phyloP scores from a whole-genome alignment of 1,140 invertebrate genomes.

The Patella vulgata region DNA sequence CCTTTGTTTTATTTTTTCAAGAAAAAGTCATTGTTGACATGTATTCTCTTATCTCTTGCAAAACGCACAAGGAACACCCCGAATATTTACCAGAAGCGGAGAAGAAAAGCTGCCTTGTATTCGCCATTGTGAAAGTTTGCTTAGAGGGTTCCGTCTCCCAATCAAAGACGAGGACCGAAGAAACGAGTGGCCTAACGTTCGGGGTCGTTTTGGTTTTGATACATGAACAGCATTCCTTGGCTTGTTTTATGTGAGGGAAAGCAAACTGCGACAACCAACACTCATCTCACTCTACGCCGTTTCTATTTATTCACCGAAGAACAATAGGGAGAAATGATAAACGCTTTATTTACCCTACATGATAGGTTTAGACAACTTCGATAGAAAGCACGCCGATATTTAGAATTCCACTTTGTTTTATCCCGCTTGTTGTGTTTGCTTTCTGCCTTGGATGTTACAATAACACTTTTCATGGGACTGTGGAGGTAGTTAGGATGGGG shows the following conservation, averaged over 20 bases:
- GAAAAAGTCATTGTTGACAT: no score
- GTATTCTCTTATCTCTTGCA: no score
- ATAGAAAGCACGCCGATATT: slow-evolving; percentile 6
- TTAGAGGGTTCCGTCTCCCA: no score
- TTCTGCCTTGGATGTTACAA: slow-evolving; percentile 7
- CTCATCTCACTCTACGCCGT: slow-evolving; percentile 4
- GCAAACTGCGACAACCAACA: slow-evolving; percentile 7
- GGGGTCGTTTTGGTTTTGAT: not conserved
- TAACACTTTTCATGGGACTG: slow-evolving; percentile 11
- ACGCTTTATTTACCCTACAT: slow-evolving; percentile 10
- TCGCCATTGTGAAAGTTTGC: no score
- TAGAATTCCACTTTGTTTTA: slow-evolving; percentile 19
- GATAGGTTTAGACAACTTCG: slow-evolving; percentile 6
- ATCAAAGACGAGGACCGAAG: no score
- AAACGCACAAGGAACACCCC: no score
- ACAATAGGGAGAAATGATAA: slow-evolving; percentile 13
- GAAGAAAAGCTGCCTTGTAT: no score
- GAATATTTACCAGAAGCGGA: no score
- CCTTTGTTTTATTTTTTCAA: no score
- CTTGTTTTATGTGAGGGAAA: not conserved
- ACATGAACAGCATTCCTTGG: slow-evolving; percentile 4
- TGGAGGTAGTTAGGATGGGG: not conserved
- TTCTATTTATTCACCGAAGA: slow-evolving; percentile 7
- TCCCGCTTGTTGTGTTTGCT: slow-evolving; percentile 6
- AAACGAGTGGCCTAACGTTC: no score